Conservation (phyloP, 2,797 vertebrate genomes). For the Argentina silus region DNA sequence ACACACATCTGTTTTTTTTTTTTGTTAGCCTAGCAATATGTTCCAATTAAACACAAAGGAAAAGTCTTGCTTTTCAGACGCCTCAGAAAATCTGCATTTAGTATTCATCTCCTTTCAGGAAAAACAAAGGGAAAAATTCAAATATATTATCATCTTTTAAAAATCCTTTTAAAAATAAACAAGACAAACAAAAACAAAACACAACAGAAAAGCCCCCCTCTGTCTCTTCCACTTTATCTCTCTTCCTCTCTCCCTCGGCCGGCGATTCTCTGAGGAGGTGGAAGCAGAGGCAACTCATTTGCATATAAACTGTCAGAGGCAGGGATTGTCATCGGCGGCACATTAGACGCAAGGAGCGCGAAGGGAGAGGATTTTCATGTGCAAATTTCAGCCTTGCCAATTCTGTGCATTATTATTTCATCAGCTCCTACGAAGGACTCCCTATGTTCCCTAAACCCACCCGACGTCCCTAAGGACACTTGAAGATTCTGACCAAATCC, state of each 20-base stretch:
- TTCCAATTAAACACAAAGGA: slow-evolving; percentile 73
- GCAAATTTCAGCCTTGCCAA: slow-evolving; percentile 80
- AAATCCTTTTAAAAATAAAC: slow-evolving; percentile 77
- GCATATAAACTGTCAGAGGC: slow-evolving; percentile 79
- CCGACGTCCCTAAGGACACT: slow-evolving; percentile 66
- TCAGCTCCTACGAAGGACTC: slow-evolving; percentile 68
- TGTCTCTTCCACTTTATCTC: slow-evolving; percentile 49
- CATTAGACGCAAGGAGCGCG: slow-evolving; percentile 69
- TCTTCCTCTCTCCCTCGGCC: slow-evolving; percentile 16
- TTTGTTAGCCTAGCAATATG: slow-evolving; percentile 54
- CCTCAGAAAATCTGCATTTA: slow-evolving; percentile 63
- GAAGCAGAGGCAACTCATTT: slow-evolving; percentile 64
- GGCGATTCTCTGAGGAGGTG: slow-evolving; percentile 70
- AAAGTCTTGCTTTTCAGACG: slow-evolving; percentile 65
- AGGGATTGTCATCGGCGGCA: slow-evolving; percentile 74
- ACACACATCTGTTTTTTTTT: slow-evolving; percentile 64
- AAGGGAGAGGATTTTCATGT: slow-evolving; percentile 79
- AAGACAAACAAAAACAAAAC: slow-evolving; percentile 81
- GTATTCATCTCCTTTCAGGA: slow-evolving; percentile 54
- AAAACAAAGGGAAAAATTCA: slow-evolving; percentile 75
- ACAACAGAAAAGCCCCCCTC: slow-evolving; percentile 77
- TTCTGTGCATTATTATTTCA: slow-evolving; percentile 82
- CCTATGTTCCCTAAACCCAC: slow-evolving; percentile 65
- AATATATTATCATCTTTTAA: slow-evolving; percentile 81
- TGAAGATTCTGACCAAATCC: slow-evolving; percentile 73